These are phyloP conservation scores for Pristis pectinata DNA, from an alignment of 2,797 vertebrate species.

Conservation along the genomic window DNA sequence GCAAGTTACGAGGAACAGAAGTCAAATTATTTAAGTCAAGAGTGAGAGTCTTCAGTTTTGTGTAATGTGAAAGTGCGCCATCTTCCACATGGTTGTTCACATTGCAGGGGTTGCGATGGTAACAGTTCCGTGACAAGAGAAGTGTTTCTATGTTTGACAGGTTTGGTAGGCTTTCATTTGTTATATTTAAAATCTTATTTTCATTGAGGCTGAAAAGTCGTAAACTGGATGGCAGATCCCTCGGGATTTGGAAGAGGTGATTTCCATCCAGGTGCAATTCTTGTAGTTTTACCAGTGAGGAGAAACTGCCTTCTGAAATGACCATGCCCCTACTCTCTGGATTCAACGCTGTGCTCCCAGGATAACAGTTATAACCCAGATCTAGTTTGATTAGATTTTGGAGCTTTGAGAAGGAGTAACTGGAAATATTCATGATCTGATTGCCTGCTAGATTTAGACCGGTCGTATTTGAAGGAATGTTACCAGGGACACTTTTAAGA, in stretches of 20 bases:
- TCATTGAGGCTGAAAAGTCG: conserved; percentile 48
- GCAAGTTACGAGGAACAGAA: conserved; percentile 45
- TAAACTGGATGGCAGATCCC: conserved; percentile 49
- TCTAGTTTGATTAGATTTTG: conserved; percentile 50
- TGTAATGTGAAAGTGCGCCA: conserved; percentile 39
- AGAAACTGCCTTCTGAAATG: conserved; percentile 50
- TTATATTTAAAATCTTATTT: conserved; percentile 48
- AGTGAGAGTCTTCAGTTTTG: conserved; percentile 41
- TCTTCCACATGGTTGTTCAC: conserved; percentile 41
- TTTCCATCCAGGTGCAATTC: conserved; percentile 53
- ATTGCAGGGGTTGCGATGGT: conserved; percentile 43
- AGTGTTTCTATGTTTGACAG: conserved; percentile 43
- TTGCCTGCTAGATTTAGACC: conserved; percentile 50
- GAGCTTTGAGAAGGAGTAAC: conserved; percentile 48
- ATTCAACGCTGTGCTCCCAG: conserved; percentile 39
- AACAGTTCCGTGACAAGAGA: conserved; percentile 49
- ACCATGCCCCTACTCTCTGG: conserved; percentile 42
- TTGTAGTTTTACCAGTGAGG: conserved; percentile 47
- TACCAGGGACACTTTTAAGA: conserved; percentile 48
- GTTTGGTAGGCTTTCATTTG: conserved; percentile 45
- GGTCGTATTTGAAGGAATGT: conserved; percentile 43
- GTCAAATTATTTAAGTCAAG: conserved; percentile 47
- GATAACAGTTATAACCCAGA: conserved; percentile 46
- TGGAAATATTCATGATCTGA: conserved; percentile 45
- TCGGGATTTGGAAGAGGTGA: conserved; percentile 49